Percentiles rank a stretch among this genome's conserved stretches.
Evolutionary conservation across 64 coral and sea anemone species (phyloP).

Genomic region (Hydrozoanthus tunicans): DNA sequence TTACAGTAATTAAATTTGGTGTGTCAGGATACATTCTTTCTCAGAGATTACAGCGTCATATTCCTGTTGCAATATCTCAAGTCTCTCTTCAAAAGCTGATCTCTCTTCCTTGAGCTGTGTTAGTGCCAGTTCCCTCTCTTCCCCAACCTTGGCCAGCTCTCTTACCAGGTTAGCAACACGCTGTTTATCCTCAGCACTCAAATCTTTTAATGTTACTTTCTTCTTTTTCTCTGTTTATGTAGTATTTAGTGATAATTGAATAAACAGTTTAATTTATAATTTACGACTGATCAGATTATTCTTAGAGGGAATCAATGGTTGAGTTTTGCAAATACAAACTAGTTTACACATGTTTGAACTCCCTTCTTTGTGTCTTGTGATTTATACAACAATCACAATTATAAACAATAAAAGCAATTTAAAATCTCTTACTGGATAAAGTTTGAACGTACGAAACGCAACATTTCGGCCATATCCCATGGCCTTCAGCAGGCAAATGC

Average conservation of each 20-base stretch:
- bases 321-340: neutral
- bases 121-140: conserved; percentile 81
- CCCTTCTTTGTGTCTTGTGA: no score
- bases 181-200: conserved; percentile 92
- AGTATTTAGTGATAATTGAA: neutral
- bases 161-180: conserved; percentile 94
- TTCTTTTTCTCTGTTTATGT: conserved; percentile 34
- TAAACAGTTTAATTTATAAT: neutral
- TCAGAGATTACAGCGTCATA: conserved; percentile 83
- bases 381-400: no score
- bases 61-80: conserved; percentile 89
- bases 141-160: conserved; percentile 91
- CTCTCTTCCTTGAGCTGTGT: conserved; percentile 81
- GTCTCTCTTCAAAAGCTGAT: conserved; percentile 89
- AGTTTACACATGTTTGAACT: neutral
- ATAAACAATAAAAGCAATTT: no score
- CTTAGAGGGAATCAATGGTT: neutral
- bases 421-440: no score
- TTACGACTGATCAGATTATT: no score
- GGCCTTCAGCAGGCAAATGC: no score
- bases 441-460: no score
- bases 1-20: neutral
- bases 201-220: conserved; percentile 73
- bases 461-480: no score
- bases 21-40: conserved; percentile 78